Conservation (phyloP, 2,113 vertebrate species). For the Hydrolagus affinis region DNA sequence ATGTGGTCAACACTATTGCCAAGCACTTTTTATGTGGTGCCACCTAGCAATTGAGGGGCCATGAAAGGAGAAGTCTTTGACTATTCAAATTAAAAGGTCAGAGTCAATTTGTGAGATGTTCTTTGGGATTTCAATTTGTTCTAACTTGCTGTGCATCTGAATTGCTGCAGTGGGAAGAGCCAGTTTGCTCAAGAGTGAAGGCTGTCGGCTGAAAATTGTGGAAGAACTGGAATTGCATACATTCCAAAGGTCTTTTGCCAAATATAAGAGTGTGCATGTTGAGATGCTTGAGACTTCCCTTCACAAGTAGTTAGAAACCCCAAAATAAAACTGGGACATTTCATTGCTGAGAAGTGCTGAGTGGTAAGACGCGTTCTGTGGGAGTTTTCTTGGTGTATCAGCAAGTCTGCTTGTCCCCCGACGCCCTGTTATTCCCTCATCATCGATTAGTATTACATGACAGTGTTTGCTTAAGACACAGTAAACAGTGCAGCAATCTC, state of each 20-base stretch:
- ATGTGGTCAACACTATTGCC: background rate
- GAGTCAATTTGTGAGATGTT: background rate
- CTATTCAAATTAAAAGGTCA: background rate
- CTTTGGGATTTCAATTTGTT: background rate
- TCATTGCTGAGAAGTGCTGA: background rate
- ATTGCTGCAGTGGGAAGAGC: background rate
- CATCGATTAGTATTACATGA: slow-evolving; percentile 17
- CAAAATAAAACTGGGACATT: background rate
- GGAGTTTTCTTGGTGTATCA: background rate
- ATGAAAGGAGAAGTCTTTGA: background rate
- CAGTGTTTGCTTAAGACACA: slow-evolving; percentile 23
- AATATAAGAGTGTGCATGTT: background rate
- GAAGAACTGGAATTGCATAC: background rate
- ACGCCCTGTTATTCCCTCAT: background rate
- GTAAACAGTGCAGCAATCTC: slow-evolving; percentile 20
- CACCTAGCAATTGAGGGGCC: background rate
- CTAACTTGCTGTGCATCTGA: slow-evolving; percentile 7
- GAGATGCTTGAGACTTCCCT: background rate
- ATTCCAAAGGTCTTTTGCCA: background rate
- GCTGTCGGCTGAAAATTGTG: background rate
- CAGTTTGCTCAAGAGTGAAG: background rate
- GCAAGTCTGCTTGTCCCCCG: background rate
- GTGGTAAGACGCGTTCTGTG: background rate
- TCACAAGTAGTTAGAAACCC: background rate
- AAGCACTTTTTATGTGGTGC: background rate